phyloP scores from a whole-genome alignment of 2,888 invertebrate species.

The Sussaba pulchella region DNA sequence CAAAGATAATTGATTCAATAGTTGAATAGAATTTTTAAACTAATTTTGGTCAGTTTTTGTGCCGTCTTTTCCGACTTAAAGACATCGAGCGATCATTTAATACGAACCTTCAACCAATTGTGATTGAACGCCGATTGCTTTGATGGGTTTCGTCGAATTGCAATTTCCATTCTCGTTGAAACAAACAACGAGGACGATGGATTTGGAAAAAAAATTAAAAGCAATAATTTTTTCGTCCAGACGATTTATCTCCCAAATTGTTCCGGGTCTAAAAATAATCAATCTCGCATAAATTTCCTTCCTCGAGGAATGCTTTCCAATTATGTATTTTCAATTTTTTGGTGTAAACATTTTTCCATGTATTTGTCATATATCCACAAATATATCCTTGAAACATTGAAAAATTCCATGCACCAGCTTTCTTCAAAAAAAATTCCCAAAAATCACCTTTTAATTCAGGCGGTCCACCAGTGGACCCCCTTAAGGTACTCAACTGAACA shows the following conservation, averaged over 20 bases:
- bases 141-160: conserved; percentile 20
- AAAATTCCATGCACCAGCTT: too few species aligned
- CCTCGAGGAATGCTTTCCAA: too few species aligned
- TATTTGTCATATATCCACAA: too few species aligned
- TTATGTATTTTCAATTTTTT: too few species aligned
- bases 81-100: too few species aligned
- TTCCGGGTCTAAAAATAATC: conserved; percentile 72
- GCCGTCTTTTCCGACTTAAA: background rate
- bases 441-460: too few species aligned
- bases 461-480: too few species aligned
- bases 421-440: too few species aligned
- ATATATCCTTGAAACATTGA: too few species aligned
- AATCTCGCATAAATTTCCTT: too few species aligned
- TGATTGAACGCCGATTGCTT: conserved; percentile 36
- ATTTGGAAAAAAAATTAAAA: conserved; percentile 75
- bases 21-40: background rate
- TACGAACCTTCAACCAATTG: conserved; percentile 45
- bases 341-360: too few species aligned
- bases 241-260: conserved; percentile 75
- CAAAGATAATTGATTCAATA: background rate
- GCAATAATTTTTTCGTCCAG: conserved; percentile 69
- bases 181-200: conserved; percentile 72
- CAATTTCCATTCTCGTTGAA: conserved; percentile 62
- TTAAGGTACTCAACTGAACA: too few species aligned
- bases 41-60: background rate